phyloP scores from a whole-genome alignment of 2,888 invertebrate genomes.

The Trilocha varians region DNA sequence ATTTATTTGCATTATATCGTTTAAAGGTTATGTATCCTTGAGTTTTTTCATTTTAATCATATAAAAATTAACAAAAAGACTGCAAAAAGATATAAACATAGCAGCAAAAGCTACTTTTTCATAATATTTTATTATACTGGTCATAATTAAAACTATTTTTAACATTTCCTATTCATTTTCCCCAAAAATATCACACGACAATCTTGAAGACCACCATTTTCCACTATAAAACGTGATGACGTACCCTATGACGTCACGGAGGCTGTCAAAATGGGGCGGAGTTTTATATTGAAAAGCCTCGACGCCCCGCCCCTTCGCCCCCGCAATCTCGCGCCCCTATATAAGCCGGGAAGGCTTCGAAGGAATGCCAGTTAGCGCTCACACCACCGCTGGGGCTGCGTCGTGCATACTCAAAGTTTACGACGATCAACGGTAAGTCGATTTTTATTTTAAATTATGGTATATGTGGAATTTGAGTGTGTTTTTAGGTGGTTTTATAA shows the following conservation, averaged over 20 bases:
- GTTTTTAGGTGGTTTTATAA: not conserved
- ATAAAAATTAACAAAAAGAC: no score
- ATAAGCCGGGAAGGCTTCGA: slow-evolving; percentile 36
- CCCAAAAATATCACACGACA: not conserved
- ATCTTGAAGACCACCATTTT: not conserved
- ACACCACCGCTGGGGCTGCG: slow-evolving; percentile 22
- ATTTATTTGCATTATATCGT: no score
- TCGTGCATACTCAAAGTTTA: slow-evolving; percentile 45
- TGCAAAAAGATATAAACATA: no score
- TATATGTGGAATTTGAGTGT: not conserved
- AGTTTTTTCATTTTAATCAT: no score
- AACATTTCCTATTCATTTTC: no score
- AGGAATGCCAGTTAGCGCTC: slow-evolving; percentile 28
- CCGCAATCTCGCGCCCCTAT: slow-evolving; percentile 33
- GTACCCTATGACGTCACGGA: slow-evolving; percentile 37
- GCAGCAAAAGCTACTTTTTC: no score
- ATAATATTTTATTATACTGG: no score
- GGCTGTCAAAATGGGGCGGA: slow-evolving; percentile 53
- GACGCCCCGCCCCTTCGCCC: slow-evolving; percentile 44
- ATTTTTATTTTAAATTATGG: not conserved
- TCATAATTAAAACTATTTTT: no score
- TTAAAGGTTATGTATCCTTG: no score
- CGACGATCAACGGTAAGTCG: slow-evolving; percentile 56
- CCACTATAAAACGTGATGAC: slow-evolving; percentile 10
- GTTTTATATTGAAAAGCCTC: slow-evolving; percentile 30